A percentile compares a stretch with the other conserved stretches of the same genome.
These are phyloP conservation scores for Cichlasoma orientale DNA, from an alignment of 2,797 vertebrate species.

Conservation along the genomic window DNA sequence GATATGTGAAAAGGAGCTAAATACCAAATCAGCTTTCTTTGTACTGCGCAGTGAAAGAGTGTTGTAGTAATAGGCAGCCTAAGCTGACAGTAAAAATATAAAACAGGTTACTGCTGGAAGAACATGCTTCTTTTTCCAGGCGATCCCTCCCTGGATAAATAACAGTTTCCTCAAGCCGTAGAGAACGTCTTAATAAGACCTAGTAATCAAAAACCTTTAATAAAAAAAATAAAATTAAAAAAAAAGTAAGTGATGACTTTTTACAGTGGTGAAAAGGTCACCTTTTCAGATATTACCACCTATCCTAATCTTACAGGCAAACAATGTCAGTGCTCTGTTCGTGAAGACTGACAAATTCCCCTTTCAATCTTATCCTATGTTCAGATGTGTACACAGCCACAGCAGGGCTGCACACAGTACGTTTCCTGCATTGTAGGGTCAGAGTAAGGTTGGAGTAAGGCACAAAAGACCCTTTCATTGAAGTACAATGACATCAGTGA, in stretches of 20 bases:
- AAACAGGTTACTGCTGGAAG: not conserved
- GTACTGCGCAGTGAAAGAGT: not conserved
- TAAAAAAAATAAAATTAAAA: too few species aligned
- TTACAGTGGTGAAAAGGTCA: not conserved
- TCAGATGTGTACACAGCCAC: slow-evolving; percentile 1
- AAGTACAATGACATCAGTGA: slow-evolving; percentile 17
- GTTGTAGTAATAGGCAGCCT: not conserved
- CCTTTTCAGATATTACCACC: not conserved
- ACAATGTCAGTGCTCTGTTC: not conserved
- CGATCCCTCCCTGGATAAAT: not conserved
- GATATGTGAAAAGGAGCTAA: not conserved
- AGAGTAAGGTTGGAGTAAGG: not conserved
- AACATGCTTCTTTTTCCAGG: not conserved
- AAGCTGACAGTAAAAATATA: not conserved
- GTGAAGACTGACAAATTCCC: slow-evolving; percentile 4
- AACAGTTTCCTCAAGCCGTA: not conserved
- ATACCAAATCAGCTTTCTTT: not conserved
- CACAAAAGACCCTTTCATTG: slow-evolving; percentile 50
- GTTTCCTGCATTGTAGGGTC: slow-evolving; percentile 27
- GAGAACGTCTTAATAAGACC: not conserved
- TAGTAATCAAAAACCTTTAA: not conserved
- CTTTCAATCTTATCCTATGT: not conserved
- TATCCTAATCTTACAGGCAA: slow-evolving; percentile 13
- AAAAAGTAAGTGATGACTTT: not conserved
- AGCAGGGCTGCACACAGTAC: not conserved